Evolutionary conservation across 2,113 vertebrate genomes (phyloP), one percentile per base, ranked within the genome.

Genomic region (Columbina picui): DNA sequence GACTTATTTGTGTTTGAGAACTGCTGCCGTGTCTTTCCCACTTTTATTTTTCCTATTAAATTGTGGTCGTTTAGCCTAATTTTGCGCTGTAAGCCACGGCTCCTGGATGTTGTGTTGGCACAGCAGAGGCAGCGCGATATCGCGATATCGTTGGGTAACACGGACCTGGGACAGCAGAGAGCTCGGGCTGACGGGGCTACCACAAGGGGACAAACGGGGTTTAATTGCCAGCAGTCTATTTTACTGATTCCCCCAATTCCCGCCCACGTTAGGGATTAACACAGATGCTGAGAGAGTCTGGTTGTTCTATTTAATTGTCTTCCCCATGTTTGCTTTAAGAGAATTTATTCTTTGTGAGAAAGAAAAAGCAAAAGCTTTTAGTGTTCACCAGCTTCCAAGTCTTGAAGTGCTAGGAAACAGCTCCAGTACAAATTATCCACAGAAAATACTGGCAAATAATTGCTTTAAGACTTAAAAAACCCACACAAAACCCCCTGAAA

Each of bases 281-380:
- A 52, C 39, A 80, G 75, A 22, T 34, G 18, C 10, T 52, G 34
- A 90, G 49, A 53, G 50, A 69, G 64, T 67, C 59, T 71, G 2
- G 14, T 68, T 74, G 55, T 32, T 88, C 59, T 65, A 0, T 50
- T 84, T 88, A 60, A 74, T 86, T 89, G 76, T 84, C 55, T 74
- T 84, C 49, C 26, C 14, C 49, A 1, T 38, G 10, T 77, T 84
- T 93, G 20, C 63, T 90, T 38, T 43, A 43, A 39, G 52, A 89
- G 30, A 84, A 61, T 81, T 43, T 71, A n/a, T 80, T 53, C 39
- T 83, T 38, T 29, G 39, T 59, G 38, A 84, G 76, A 90, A 94
- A 59, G 13, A 78, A 91, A 89, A 93, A 95, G 34, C 26, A 89
- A 84, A 92, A 81, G 56, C 64, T 29, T 86, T 92, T 94, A 84